phyloP scores from a whole-genome alignment of 2,888 invertebrate species.

The Halocaridina rubra region DNA sequence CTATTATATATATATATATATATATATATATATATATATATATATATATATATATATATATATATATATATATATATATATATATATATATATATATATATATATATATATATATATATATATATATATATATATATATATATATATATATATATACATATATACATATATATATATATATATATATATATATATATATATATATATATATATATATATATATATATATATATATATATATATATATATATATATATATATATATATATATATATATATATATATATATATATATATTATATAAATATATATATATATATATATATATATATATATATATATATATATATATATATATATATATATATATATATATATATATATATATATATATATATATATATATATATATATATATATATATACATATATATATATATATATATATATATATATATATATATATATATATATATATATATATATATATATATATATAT shows the following conservation, averaged over 20 bases:
- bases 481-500: slow-evolving; percentile 9
- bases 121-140: background rate
- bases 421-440: background rate
- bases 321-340: background rate
- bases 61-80: background rate
- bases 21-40: background rate
- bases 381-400: slow-evolving; percentile 13
- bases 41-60: background rate
- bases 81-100: background rate
- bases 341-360: slow-evolving; percentile 12
- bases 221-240: background rate
- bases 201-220: background rate
- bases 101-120: background rate
- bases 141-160: background rate
- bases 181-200: background rate
- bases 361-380: slow-evolving; percentile 9
- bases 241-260: background rate
- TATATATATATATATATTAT: background rate
- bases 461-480: background rate
- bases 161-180: background rate
- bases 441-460: background rate
- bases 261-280: background rate
- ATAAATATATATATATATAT: background rate
- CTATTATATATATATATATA: background rate
- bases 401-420: background rate